Evolutionary conservation across 2,113 vertebrate species (phyloP).

Genomic region (Cyprinodon brontotheroides): DNA sequence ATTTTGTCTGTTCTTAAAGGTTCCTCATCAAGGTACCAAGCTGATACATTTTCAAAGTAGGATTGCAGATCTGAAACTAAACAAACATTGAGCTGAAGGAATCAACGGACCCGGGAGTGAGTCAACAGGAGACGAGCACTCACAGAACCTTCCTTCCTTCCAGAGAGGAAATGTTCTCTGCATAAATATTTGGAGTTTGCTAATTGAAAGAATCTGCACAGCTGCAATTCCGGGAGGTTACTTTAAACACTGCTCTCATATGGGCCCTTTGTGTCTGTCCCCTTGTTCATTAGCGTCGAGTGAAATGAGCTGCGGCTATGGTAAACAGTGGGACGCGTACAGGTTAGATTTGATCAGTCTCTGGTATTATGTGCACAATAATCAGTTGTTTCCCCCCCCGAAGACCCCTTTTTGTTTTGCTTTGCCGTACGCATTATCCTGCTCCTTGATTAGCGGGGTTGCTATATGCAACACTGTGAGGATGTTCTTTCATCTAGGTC

Average conservation of each 20-base stretch:
- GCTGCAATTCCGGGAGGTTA: constrained; percentile 61
- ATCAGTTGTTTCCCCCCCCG: constrained; percentile 9
- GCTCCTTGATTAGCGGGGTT: constrained; percentile 23
- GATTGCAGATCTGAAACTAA: constrained; percentile 46
- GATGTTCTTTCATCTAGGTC: constrained; percentile 33
- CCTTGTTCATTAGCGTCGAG: constrained; percentile 64
- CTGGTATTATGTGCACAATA: constrained; percentile 30
- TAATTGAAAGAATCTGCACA: constrained; percentile 78
- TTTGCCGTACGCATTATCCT: constrained; percentile 30
- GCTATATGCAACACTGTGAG: constrained; percentile 34
- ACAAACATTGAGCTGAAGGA: constrained; percentile 55
- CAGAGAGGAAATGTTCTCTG: constrained; percentile 77
- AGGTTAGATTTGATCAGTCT: constrained; percentile 33
- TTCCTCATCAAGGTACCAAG: constrained; percentile 1
- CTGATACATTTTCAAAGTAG: constrained; percentile 37
- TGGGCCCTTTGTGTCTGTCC: constrained; percentile 65
- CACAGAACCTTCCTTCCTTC: constrained; percentile 51
- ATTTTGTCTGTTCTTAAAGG: not conserved
- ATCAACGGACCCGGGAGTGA: constrained; percentile 58
- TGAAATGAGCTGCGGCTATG: constrained; percentile 63
- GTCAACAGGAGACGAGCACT: constrained; percentile 53
- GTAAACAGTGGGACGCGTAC: constrained; percentile 44
- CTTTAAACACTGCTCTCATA: constrained; percentile 71
- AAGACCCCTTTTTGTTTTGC: constrained; percentile 45
- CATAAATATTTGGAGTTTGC: constrained; percentile 79